phyloP scores from a whole-genome alignment of 2,888 invertebrate genomes.

The Eucera pruinosa region DNA sequence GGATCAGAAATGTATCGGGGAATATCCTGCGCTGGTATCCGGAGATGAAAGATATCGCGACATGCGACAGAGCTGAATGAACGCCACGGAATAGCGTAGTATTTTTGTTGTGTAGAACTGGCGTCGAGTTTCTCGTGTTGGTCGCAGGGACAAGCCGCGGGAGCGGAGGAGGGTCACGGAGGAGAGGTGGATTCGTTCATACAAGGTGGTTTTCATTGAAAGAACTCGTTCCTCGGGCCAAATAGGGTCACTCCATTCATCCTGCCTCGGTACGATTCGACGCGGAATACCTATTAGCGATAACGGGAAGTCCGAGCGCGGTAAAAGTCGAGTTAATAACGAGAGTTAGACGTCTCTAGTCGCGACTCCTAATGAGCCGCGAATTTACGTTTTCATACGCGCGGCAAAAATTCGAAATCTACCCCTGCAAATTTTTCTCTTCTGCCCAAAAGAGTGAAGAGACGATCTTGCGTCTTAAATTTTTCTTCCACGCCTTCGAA shows the following conservation, averaged over 20 bases:
- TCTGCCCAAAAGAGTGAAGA: too few species aligned
- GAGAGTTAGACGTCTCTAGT: not conserved
- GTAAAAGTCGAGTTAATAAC: constrained; percentile 27
- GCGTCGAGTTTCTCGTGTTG: constrained; percentile 30
- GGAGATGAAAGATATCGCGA: constrained; percentile 11
- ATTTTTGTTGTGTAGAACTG: constrained; percentile 56
- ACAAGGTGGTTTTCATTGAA: constrained; percentile 64
- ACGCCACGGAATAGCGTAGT: constrained; percentile 43
- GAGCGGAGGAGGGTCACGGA: constrained; percentile 7
- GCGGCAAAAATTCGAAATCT: not conserved
- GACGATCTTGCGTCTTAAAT: too few species aligned
- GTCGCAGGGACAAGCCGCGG: constrained; percentile 20
- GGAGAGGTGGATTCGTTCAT: constrained; percentile 46
- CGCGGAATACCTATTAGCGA: constrained; percentile 53
- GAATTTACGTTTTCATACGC: constrained; percentile 4
- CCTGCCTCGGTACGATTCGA: constrained; percentile 51
- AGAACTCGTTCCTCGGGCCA: constrained; percentile 64
- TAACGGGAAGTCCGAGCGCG: constrained; percentile 36
- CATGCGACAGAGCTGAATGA: constrained; percentile 50
- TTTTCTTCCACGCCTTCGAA: too few species aligned
- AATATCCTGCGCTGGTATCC: not conserved
- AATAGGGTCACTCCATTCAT: constrained; percentile 65
- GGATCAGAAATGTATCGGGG: too few species aligned
- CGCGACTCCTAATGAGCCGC: constrained; percentile 30
- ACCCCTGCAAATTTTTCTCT: not conserved